These are phyloP conservation scores for Mustela nigripes DNA, from an alignment of 2,113 vertebrate genomes.

Conservation along the genomic window DNA sequence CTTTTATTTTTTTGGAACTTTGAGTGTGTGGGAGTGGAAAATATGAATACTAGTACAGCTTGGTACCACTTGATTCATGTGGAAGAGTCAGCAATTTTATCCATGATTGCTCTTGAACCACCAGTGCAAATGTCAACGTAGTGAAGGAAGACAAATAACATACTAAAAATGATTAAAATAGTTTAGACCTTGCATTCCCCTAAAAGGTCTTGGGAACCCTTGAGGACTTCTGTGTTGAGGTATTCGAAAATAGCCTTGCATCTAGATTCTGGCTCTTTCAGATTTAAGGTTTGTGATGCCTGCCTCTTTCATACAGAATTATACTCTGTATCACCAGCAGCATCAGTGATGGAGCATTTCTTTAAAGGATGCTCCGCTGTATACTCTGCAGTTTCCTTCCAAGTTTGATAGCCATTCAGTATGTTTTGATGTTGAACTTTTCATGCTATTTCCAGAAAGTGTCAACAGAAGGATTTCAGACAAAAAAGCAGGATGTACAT, in stretches of 20 bases:
- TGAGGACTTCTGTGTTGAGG: background rate
- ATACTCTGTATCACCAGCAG: background rate
- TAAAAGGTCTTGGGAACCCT: background rate
- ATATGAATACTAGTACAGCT: background rate
- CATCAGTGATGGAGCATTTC: background rate
- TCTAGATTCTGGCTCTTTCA: background rate
- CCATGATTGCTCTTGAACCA: background rate
- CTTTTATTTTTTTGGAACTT: background rate
- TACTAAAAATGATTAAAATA: background rate
- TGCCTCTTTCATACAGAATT: background rate
- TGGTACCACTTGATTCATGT: background rate
- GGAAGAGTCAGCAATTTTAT: background rate
- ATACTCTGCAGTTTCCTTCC: background rate
- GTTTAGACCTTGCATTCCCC: background rate
- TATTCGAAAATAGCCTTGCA: background rate
- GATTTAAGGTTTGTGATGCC: background rate
- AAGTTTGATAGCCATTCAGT: background rate
- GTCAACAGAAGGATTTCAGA: constrained; percentile 22
- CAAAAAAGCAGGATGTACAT: background rate
- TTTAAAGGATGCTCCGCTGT: background rate
- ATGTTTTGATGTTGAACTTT: constrained; percentile 57
- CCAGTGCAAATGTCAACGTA: background rate
- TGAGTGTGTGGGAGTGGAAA: background rate
- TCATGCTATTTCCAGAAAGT: constrained; percentile 15
- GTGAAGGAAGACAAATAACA: background rate